Evolutionary conservation across 1,140 invertebrate species (phyloP).

Genomic region (Drosophila serrata): DNA sequence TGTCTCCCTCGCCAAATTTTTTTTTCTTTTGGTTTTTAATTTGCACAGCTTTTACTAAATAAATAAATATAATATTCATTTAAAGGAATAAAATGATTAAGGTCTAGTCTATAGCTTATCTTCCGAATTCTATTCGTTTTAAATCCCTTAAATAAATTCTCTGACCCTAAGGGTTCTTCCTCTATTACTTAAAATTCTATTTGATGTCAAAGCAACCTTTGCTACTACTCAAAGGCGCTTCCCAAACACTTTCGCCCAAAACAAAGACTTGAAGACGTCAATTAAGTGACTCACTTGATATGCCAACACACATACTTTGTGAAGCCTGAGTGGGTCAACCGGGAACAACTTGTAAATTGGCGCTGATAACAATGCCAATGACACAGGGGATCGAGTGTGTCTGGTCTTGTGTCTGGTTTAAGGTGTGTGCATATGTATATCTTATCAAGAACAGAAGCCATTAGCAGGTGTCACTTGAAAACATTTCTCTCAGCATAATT

Average conservation of each 20-base stretch:
- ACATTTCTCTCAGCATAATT: slow-evolving; percentile 21
- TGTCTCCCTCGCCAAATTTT: too few relatives aligned
- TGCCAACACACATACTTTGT: slow-evolving; percentile 6
- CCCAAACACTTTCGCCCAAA: background rate
- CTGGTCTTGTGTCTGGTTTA: slow-evolving; percentile 39
- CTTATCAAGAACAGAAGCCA: slow-evolving; percentile 26
- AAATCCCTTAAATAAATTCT: too few relatives aligned
- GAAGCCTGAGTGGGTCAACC: slow-evolving; percentile 41
- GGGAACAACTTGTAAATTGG: slow-evolving; percentile 40
- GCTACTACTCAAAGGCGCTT: background rate
- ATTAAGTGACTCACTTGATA: slow-evolving; percentile 28
- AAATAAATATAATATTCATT: too few relatives aligned
- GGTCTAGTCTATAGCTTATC: too few relatives aligned
- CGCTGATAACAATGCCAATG: slow-evolving; percentile 39
- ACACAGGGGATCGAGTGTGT: slow-evolving; percentile 20
- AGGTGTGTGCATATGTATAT: slow-evolving; percentile 26
- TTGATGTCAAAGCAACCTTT: background rate
- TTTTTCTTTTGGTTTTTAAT: too few relatives aligned
- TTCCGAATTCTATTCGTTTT: too few relatives aligned
- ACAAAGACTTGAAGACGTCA: slow-evolving; percentile 13
- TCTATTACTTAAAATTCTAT: background rate
- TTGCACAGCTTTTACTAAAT: too few relatives aligned
- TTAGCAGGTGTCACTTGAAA: slow-evolving; percentile 7
- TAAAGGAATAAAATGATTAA: too few relatives aligned
- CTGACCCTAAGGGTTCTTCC: background rate